Evolutionary conservation across 2,113 vertebrate species (phyloP), one percentile per base, ranked within the genome.

Genomic region (Larimichthys polyactis): DNA sequence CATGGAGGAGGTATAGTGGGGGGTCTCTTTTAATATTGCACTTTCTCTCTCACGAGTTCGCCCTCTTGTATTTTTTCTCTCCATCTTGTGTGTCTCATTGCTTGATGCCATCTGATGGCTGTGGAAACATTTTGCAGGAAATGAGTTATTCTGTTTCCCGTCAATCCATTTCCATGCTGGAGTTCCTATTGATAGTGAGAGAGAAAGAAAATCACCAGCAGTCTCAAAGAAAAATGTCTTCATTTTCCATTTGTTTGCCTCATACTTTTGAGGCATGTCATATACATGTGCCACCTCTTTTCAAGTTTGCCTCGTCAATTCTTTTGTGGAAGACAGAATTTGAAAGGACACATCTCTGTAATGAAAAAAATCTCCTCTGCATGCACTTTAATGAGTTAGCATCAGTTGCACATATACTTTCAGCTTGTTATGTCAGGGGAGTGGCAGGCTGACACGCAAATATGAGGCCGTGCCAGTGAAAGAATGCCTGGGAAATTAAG

Each of bases 171-270:
- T 88, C 75, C 44, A 84, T 58, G 78, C 80, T 71, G 83, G 60
- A 79, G 71, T 85, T 81, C 24, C 73, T 82, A 75, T 84, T 87
- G 85, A 90, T 79, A 63, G 63, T 2, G 8, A 70, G 72, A 40
- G 57, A 66, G 52, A 64, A 71, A 75, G 59, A 89, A 88, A 91
- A 86, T 83, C 84, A 91, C 48, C 69, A 68, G 48, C 69, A 83
- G 67, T 71, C 71, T 78, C 75, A 60, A 86, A 89, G 86, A 88
- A 87, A 90, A 83, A 85, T 81, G 71, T 87, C 73, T 85, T 88
- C 60, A 75, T 85, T 92, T 89, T 85, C 70, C 57, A 74, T 89
- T 87, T 91, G 75, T 92, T 84, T 92, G 82, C 75, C 72, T 84
- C 86, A 44, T 84, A 63, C 78, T 77, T 87, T 87, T 82, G 64